Evolutionary conservation across 92 coral and sea anemone species (phyloP), one percentile per base, ranked within the genome.

Genomic region (Actinernus sp.): DNA sequence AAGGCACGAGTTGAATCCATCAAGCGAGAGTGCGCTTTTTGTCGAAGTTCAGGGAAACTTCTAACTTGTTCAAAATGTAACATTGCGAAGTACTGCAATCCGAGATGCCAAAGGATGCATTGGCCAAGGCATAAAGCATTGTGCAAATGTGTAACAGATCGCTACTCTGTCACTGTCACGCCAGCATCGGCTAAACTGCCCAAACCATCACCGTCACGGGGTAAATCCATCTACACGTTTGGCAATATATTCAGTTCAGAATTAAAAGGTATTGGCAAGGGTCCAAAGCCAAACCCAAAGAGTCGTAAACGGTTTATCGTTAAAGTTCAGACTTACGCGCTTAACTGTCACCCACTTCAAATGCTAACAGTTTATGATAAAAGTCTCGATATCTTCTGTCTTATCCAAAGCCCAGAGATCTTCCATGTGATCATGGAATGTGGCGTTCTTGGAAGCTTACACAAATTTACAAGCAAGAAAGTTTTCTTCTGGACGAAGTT

Each of bases 351-450:
- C 48, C 95, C 91, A 0, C 37, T 64, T 28, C 91, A 84, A 14
- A 9, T 26, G 23, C 49, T 88, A 10, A 31, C 62, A 22, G 28
- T 37, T 7, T 74, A 75, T 12, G 81, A 88, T 40, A 60, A 75
- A 58, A 86, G 85, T 34, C 50, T 65, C 20, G 22, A 59, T 1
- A 18, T 89, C 1, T 66, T 69, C 11, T 52, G 83, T 21, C 2
- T 0, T 0, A 59, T 88, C 7, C 89, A 88, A 36, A 87, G 85
- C 24, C 94, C 90, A 1, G 84, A 65, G 49, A 34, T 82, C 18
- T 91, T 82, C 57, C 67, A 58, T 37, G 27, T 91, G 2, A 62
- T 88, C 7, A 77, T 71, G 90, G 95, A 92, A 43, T 88, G 92
- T 40, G 96, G 97, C 0, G 88, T 83, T n/a, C 87, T 92, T 34